phyloP scores from a whole-genome alignment of 2,797 vertebrate genomes.

The Macropus fuliginosus region DNA sequence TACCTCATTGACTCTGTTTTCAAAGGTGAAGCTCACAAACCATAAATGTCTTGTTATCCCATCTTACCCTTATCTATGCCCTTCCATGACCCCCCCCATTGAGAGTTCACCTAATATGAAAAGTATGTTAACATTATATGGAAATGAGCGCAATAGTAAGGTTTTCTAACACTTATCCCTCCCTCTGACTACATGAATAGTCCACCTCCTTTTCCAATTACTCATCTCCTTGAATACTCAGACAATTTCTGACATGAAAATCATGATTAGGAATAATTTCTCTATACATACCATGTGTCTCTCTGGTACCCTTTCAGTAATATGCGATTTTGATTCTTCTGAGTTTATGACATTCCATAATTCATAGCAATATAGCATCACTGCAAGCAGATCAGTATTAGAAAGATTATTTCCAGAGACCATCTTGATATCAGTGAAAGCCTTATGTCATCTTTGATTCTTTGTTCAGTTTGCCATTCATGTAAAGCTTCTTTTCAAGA shows the following conservation, averaged over 20 bases:
- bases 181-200: not conserved
- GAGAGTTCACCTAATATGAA: not conserved
- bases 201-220: not conserved
- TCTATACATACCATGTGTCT: not conserved
- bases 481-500: not conserved
- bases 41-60: not conserved
- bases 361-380: not conserved
- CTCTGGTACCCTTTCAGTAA: not conserved
- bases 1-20: not conserved
- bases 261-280: not conserved
- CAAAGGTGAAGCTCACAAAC: not conserved
- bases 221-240: not conserved
- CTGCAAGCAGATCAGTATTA: not conserved
- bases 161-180: not conserved
- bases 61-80: not conserved
- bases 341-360: not conserved
- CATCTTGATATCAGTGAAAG: not conserved
- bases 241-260: not conserved
- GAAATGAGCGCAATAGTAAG: not conserved
- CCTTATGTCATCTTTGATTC: not conserved
- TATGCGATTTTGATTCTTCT: not conserved
- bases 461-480: not conserved
- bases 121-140: not conserved
- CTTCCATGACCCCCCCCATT: not conserved
- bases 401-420: not conserved